A percentile compares a stretch with the other conserved stretches of the same genome.
phyloP scores from a whole-genome alignment of 2,797 vertebrate species.

The Sardinella longiceps region DNA sequence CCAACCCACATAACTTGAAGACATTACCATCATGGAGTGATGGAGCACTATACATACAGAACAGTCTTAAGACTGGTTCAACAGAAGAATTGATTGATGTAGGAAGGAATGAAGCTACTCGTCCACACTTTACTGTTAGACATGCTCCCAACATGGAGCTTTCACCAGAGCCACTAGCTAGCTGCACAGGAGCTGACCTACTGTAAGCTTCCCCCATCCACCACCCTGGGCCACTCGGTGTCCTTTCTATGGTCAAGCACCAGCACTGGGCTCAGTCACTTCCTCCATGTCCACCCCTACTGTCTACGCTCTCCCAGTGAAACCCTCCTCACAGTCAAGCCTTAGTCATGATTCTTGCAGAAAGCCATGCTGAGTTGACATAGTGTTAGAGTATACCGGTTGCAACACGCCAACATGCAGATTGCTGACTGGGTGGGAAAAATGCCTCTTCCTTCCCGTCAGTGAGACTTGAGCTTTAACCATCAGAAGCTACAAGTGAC shows the following conservation, averaged over 20 bases:
- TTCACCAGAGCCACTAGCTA: background rate
- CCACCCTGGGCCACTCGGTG: background rate
- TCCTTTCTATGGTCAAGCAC: background rate
- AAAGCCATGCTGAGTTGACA: background rate
- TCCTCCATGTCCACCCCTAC: background rate
- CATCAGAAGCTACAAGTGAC: too few species aligned
- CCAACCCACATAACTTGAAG: too few species aligned
- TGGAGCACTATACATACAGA: too few species aligned
- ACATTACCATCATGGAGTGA: too few species aligned
- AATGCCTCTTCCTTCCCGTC: background rate
- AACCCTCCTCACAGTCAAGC: background rate
- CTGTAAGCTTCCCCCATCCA: background rate
- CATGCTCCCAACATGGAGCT: background rate
- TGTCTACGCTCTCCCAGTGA: background rate
- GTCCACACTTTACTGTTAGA: too few species aligned
- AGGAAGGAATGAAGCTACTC: too few species aligned
- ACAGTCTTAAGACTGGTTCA: too few species aligned
- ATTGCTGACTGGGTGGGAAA: background rate
- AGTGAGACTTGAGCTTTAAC: background rate
- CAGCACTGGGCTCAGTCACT: background rate
- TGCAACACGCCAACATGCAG: background rate
- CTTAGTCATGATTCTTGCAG: background rate
- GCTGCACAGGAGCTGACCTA: background rate
- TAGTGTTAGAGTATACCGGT: background rate
- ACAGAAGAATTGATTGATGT: too few species aligned